These are phyloP conservation scores for Carcinoscorpius rotundicauda DNA, from an alignment of 1,140 invertebrate species.

Conservation along the genomic window DNA sequence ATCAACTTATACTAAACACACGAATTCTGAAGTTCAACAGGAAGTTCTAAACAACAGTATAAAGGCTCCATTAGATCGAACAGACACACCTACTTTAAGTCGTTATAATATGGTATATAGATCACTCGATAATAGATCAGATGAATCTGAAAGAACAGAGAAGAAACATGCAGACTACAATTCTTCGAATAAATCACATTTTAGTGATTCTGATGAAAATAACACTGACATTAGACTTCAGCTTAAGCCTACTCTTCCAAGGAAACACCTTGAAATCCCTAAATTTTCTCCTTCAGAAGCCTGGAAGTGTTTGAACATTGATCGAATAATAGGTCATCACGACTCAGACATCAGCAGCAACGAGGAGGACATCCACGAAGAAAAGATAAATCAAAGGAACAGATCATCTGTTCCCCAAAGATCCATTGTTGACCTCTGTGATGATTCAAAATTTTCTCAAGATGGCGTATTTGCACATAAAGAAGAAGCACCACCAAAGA, in stretches of 20 bases:
- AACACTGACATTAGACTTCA: constrained; percentile 48
- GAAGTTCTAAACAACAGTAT: no score
- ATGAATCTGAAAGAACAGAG: no score
- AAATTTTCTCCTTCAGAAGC: constrained; percentile 68
- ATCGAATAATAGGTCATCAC: constrained; percentile 12
- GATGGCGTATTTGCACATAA: constrained; percentile 37
- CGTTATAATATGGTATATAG: no score
- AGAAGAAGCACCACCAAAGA: not conserved
- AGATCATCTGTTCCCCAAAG: constrained; percentile 38
- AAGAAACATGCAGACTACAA: no score
- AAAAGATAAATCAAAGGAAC: constrained; percentile 39
- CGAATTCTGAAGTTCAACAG: no score
- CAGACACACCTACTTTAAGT: no score
- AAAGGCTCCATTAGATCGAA: no score
- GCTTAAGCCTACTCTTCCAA: constrained; percentile 58
- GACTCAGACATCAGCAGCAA: constrained; percentile 24
- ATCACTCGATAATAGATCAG: no score
- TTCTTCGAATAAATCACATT: no score
- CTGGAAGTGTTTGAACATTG: constrained; percentile 50
- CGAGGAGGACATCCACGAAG: constrained; percentile 35
- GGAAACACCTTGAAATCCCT: constrained; percentile 56
- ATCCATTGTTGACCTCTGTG: constrained; percentile 47
- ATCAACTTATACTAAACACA: no score
- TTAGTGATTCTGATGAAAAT: constrained; percentile 14
- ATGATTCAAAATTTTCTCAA: constrained; percentile 64